These are phyloP conservation scores for Cotesia congregata DNA, from an alignment of 2,888 invertebrate species.

Conservation along the genomic window DNA sequence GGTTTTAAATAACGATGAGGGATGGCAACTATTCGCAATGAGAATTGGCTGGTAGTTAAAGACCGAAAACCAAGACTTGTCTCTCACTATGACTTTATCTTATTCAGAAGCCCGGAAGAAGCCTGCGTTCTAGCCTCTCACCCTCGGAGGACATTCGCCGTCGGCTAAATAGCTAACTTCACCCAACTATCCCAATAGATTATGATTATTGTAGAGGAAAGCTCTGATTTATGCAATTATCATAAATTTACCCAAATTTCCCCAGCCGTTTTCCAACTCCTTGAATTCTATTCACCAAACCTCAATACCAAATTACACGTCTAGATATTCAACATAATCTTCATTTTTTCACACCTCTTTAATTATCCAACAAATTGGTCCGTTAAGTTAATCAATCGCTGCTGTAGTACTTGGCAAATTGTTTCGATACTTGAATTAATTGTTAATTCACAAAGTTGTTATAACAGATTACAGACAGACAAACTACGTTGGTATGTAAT, in stretches of 20 bases:
- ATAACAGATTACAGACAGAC: constrained; percentile 3
- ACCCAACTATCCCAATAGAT: constrained; percentile 69
- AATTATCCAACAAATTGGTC: background rate
- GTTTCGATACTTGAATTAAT: background rate
- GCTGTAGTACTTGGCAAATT: background rate
- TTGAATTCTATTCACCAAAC: constrained; percentile 64
- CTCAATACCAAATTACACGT: constrained; percentile 66
- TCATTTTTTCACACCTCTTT: background rate
- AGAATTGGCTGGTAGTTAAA: constrained; percentile 4
- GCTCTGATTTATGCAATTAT: constrained; percentile 70
- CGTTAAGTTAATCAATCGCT: background rate
- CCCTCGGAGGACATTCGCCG: constrained; percentile 57
- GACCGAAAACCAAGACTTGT: constrained; percentile 5
- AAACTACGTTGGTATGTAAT: constrained; percentile 35
- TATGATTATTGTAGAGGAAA: constrained; percentile 70
- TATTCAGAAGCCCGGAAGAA: constrained; percentile 57
- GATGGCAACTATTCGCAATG: background rate
- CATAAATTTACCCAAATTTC: constrained; percentile 61
- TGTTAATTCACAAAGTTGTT: background rate
- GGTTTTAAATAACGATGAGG: background rate
- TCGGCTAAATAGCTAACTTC: constrained; percentile 69
- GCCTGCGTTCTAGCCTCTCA: constrained; percentile 51
- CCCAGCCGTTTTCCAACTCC: constrained; percentile 47
- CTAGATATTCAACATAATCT: constrained; percentile 29
- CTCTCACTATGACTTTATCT: constrained; percentile 59